Conservation (phyloP, 2,888 invertebrate species). For the Heteropelma amictum region DNA sequence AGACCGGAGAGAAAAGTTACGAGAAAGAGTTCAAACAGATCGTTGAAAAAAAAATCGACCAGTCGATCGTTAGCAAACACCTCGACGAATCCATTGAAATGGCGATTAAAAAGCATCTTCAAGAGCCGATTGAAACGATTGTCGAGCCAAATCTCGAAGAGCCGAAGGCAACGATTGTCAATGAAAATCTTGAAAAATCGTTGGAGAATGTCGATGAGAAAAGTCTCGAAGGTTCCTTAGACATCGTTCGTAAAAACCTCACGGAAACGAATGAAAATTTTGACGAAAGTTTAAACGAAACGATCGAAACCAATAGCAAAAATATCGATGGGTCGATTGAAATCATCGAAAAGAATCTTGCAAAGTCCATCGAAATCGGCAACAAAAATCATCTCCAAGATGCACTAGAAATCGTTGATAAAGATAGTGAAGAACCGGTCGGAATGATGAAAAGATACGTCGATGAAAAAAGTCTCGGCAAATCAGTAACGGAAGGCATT, state of each 20-base stretch:
- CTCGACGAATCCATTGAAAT: constrained; percentile 25
- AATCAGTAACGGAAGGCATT: not conserved
- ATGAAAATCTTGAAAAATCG: not conserved
- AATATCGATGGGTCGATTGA: not conserved
- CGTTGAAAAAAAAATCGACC: not conserved
- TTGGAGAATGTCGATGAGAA: not conserved
- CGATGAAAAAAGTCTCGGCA: not conserved
- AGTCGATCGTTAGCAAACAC: constrained; percentile 11
- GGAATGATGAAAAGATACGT: not conserved
- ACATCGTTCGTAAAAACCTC: not conserved
- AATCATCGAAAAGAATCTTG: not conserved
- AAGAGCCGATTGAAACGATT: constrained; percentile 15
- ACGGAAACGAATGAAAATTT: not conserved
- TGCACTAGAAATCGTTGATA: not conserved
- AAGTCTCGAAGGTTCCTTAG: not conserved
- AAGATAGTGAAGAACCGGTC: not conserved
- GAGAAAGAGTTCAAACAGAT: constrained; percentile 22
- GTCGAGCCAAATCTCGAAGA: not conserved
- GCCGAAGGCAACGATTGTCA: not conserved
- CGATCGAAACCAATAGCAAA: too few relatives aligned
- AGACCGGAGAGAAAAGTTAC: not conserved
- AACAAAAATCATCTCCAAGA: not conserved
- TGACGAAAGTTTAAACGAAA: too few relatives aligned
- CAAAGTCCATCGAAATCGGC: not conserved
- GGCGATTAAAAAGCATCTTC: constrained; percentile 8